These are phyloP conservation scores for Zaprionus lachaisei DNA, from an alignment of 1,140 invertebrate genomes.

Conservation along the genomic window DNA sequence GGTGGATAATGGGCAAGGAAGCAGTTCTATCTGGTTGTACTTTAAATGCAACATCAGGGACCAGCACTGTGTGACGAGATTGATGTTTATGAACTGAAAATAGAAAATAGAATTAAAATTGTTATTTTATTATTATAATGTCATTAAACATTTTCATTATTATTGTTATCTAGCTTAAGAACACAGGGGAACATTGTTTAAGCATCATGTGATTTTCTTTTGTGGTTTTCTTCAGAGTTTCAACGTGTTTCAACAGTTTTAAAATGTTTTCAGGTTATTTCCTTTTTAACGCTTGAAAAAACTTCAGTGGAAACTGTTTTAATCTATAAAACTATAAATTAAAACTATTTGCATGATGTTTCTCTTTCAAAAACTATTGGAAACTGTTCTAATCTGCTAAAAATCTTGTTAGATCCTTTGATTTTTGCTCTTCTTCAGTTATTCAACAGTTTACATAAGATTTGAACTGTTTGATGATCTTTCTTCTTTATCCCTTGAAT, in stretches of 20 bases:
- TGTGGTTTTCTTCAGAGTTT: background rate
- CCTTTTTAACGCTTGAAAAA: too few relatives aligned
- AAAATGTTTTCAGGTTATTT: background rate
- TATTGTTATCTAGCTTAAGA: background rate
- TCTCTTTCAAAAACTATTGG: too few relatives aligned
- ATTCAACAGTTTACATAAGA: too few relatives aligned
- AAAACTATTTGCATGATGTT: background rate
- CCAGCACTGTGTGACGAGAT: conserved; percentile 4
- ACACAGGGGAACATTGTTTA: background rate
- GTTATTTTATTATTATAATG: background rate
- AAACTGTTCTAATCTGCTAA: too few relatives aligned
- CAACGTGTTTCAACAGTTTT: background rate
- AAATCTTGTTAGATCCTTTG: too few relatives aligned
- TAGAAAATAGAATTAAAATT: background rate
- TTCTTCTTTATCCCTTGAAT: background rate
- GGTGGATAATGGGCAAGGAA: background rate
- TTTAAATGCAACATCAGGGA: conserved; percentile 8
- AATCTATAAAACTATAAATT: background rate
- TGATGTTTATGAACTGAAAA: background rate
- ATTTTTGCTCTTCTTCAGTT: too few relatives aligned
- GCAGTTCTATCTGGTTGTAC: background rate
- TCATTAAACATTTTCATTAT: background rate
- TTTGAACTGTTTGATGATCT: background rate
- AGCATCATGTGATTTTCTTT: background rate
- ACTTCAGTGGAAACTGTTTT: too few relatives aligned